Conservation (phyloP, 2,113 vertebrate genomes). For the Tragelaphus buxtoni region DNA sequence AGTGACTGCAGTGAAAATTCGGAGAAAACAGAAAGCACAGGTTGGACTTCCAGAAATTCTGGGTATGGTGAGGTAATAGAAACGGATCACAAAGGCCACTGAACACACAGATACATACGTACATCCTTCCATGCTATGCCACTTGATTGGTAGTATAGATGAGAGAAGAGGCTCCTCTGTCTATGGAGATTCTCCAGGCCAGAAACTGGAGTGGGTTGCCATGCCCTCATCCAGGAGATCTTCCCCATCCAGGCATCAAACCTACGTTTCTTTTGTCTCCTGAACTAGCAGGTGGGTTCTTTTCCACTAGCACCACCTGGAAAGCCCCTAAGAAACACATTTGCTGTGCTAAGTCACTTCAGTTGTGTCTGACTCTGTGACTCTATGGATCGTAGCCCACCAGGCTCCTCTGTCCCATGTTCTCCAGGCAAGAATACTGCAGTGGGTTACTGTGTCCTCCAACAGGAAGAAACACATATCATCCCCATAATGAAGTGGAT, state of each 20-base stretch:
- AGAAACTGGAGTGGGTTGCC: not conserved
- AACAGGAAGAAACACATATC: not conserved
- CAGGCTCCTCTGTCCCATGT: not conserved
- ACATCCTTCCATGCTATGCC: not conserved
- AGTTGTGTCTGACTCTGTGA: accelerated
- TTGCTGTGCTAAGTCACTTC: accelerated
- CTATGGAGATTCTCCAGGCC: not conserved
- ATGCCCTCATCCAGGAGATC: not conserved
- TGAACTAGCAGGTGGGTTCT: not conserved
- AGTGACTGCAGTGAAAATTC: not conserved
- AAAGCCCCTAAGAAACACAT: not conserved
- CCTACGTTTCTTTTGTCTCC: not conserved
- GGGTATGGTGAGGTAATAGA: not conserved
- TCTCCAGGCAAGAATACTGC: not conserved
- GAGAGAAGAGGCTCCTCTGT: not conserved
- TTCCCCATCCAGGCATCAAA: not conserved
- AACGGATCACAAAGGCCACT: not conserved
- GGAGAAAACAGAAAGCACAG: not conserved
- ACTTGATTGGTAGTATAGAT: not conserved
- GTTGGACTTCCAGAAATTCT: not conserved
- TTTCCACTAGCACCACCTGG: not conserved
- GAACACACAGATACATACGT: not conserved
- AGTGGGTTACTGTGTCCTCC: not conserved
- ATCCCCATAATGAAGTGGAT: not conserved
- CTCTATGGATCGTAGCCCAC: not conserved